Conservation (phyloP, 2,113 vertebrate genomes). For the Melanerpes aurifrons region DNA sequence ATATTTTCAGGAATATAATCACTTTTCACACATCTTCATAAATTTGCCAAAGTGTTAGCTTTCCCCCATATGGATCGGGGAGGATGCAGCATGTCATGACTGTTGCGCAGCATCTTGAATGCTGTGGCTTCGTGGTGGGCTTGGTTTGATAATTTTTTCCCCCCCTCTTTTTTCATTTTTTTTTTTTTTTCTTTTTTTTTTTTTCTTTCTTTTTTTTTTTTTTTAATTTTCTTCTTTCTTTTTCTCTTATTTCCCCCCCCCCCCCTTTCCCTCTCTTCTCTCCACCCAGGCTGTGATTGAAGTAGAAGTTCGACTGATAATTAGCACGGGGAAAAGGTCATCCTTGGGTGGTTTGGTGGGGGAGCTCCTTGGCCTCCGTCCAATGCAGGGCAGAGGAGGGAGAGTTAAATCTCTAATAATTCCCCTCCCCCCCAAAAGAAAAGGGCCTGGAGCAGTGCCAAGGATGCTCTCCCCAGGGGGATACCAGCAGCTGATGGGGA, state of each 20-base stretch:
- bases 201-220: background rate
- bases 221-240: too few relatives aligned
- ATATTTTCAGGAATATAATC: slow-evolving; percentile 72
- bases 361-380: background rate
- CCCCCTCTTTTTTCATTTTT: too few relatives aligned
- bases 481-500: background rate
- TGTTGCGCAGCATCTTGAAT: slow-evolving; percentile 33
- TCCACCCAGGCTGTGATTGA: background rate
- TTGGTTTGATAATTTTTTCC: background rate
- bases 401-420: background rate
- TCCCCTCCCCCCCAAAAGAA: background rate
- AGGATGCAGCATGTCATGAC: slow-evolving; percentile 55
- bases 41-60: slow-evolving; percentile 67
- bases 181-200: too few relatives aligned
- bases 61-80: slow-evolving; percentile 45
- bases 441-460: background rate
- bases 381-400: background rate
- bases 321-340: background rate
- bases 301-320: background rate
- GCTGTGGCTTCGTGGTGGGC: background rate
- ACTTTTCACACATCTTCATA: slow-evolving; percentile 65
- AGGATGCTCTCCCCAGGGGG: background rate
- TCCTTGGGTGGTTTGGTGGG: background rate
- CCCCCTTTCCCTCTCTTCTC: background rate
- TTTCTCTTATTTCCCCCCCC: too few relatives aligned